A percentile compares a stretch with the other conserved stretches of the same genome.
These are phyloP conservation scores for Euura lappo DNA, from an alignment of 1,140 invertebrate species.

Conservation along the genomic window DNA sequence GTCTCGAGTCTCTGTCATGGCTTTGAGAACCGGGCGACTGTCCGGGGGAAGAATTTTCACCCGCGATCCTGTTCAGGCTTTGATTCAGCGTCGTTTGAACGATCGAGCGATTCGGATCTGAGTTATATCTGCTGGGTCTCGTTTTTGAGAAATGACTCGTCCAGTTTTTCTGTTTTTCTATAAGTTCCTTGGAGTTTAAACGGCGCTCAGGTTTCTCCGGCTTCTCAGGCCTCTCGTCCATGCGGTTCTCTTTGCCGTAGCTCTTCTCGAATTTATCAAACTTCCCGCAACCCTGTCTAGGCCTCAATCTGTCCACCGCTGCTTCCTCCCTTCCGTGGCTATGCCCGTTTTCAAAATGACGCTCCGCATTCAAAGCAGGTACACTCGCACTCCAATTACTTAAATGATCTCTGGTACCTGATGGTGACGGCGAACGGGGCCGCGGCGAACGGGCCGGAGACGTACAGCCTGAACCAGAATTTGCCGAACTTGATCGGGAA, in stretches of 20 bases:
- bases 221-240: slow-evolving; percentile 64
- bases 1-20: slow-evolving; percentile 29
- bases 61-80: slow-evolving; percentile 35
- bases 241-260: slow-evolving; percentile 57
- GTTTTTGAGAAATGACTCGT: slow-evolving; percentile 86
- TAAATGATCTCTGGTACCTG: slow-evolving; percentile 50
- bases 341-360: slow-evolving; percentile 54
- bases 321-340: slow-evolving; percentile 33
- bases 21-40: slow-evolving; percentile 17
- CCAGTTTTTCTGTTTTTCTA: slow-evolving; percentile 91
- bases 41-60: slow-evolving; percentile 21
- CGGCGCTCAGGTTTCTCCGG: slow-evolving; percentile 83
- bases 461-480: slow-evolving; percentile 65
- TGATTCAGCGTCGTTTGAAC: slow-evolving; percentile 52
- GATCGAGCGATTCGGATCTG: slow-evolving; percentile 66
- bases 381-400: slow-evolving; percentile 57
- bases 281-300: slow-evolving; percentile 24
- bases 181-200: slow-evolving; percentile 83
- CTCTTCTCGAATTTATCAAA: slow-evolving; percentile 43
- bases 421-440: slow-evolving; percentile 56
- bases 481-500: slow-evolving; percentile 67
- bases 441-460: slow-evolving; percentile 57
- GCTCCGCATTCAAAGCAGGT: slow-evolving; percentile 53
- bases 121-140: slow-evolving; percentile 67
- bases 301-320: slow-evolving; percentile 35